Evolutionary conservation across 2,888 invertebrate species (phyloP).

Genomic region (Ephialtes manifestator): DNA sequence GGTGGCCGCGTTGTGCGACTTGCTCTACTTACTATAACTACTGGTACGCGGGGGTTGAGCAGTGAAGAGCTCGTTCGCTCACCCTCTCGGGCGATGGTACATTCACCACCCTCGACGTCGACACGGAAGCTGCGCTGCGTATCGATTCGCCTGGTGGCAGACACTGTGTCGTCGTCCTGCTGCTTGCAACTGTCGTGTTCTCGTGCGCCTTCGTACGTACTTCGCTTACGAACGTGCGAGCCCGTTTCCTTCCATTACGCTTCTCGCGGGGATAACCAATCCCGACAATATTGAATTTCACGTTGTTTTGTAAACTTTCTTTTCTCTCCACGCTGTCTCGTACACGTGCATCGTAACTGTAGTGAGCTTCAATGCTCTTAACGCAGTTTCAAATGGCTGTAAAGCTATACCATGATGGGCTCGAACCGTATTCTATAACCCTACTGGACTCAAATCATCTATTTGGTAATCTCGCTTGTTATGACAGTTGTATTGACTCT

Average conservation of each 20-base stretch:
- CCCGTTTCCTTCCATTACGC: conserved; percentile 68
- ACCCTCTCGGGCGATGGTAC: conserved; percentile 50
- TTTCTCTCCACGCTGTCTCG: conserved; percentile 40
- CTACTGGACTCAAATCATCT: conserved; percentile 34
- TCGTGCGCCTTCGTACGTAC: conserved; percentile 34
- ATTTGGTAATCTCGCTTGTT: conserved; percentile 28
- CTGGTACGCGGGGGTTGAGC: conserved; percentile 24
- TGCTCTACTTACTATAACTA: conserved; percentile 59
- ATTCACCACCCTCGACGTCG: conserved; percentile 58
- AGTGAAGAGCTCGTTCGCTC: conserved; percentile 60
- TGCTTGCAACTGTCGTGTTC: conserved; percentile 57
- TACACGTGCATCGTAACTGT: conserved; percentile 52
- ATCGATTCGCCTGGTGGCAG: conserved; percentile 73
- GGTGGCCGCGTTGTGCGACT: conserved; percentile 10
- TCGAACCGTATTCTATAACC: conserved; percentile 24
- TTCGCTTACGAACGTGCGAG: conserved; percentile 59
- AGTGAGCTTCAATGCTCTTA: conserved; percentile 49
- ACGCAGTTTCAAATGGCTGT: conserved; percentile 39
- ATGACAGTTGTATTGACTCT: background rate
- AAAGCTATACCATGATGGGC: conserved; percentile 43
- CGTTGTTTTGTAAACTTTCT: conserved; percentile 56
- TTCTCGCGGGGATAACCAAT: conserved; percentile 67
- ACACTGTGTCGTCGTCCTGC: conserved; percentile 68
- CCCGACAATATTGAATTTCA: conserved; percentile 69
- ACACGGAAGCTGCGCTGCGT: conserved; percentile 72